phyloP scores from a whole-genome alignment of 2,797 vertebrate genomes.

The Gymnoscopelus microlampas region DNA sequence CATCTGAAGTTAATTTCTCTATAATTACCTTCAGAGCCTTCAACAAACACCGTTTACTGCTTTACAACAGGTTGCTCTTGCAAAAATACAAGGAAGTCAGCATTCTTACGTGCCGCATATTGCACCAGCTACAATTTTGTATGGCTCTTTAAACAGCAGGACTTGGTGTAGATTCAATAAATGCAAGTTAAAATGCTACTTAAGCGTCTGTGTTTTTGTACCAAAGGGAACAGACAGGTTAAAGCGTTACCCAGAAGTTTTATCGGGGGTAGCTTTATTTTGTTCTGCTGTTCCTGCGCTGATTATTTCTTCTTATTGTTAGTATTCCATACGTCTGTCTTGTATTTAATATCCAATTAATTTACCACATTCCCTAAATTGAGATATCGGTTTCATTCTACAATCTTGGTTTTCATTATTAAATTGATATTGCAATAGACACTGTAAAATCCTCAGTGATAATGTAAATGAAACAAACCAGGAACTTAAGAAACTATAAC shows the following conservation, averaged over 20 bases:
- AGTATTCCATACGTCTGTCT: not conserved
- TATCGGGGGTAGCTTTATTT: not conserved
- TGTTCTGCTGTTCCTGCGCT: not conserved
- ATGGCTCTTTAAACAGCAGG: constrained; percentile 10
- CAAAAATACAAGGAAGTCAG: constrained; percentile 34
- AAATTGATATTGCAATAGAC: too few relatives aligned
- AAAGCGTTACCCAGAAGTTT: not conserved
- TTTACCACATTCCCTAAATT: not conserved
- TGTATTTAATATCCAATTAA: too few relatives aligned
- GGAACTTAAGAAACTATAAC: too few relatives aligned
- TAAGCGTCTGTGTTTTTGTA: constrained; percentile 38
- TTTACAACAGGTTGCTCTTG: constrained; percentile 8
- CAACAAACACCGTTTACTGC: constrained; percentile 24
- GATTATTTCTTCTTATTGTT: not conserved
- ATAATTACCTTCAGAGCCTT: constrained; percentile 23
- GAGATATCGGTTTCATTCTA: too few relatives aligned
- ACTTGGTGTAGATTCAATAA: constrained; percentile 34
- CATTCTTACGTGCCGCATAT: constrained; percentile 17
- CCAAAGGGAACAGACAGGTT: constrained; percentile 31
- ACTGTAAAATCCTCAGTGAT: too few relatives aligned
- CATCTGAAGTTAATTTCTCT: constrained; percentile 35
- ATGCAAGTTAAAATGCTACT: constrained; percentile 37
- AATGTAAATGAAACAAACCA: too few relatives aligned
- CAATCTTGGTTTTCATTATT: too few relatives aligned
- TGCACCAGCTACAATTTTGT: constrained; percentile 35